Conservation (phyloP, 2,113 vertebrate species). For the Sceloporus undulatus region DNA sequence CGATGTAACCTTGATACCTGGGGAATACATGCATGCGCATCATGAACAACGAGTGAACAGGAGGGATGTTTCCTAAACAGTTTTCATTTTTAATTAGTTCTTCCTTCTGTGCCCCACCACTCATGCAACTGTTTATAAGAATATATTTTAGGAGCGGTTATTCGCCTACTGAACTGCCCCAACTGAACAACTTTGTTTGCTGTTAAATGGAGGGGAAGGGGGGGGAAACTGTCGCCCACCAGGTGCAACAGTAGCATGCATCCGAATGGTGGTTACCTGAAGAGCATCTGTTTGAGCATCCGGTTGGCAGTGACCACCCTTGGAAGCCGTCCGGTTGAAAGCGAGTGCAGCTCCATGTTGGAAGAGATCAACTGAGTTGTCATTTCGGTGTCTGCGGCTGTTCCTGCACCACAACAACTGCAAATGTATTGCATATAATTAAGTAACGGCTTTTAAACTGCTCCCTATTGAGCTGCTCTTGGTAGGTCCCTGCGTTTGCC, state of each 20-base stretch:
- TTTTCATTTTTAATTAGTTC: background rate
- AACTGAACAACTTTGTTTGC: background rate
- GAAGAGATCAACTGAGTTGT: conserved; percentile 98
- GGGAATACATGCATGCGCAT: background rate
- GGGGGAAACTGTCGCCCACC: fast-evolving
- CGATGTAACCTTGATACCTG: conserved; percentile 99
- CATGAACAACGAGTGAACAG: too few relatives aligned
- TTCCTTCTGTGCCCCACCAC: background rate
- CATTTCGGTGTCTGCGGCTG: conserved; percentile 98
- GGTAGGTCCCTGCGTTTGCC: background rate
- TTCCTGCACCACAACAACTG: conserved; percentile 97
- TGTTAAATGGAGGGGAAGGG: too few relatives aligned
- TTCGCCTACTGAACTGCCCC: background rate
- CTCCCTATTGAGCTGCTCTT: background rate
- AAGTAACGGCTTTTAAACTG: background rate
- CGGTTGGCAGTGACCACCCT: conserved; percentile 94
- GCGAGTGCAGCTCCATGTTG: conserved; percentile 94
- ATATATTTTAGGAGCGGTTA: background rate
- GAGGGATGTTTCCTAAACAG: background rate
- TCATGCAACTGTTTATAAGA: background rate
- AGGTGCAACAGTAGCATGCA: background rate
- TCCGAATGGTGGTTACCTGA: conserved; percentile 82
- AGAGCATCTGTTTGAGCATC: conserved; percentile 99
- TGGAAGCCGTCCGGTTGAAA: conserved; percentile 92
- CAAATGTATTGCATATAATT: background rate